A percentile compares a stretch with the other conserved stretches of the same genome.
These are phyloP conservation scores for Thereva nobilitata DNA, from an alignment of 2,888 invertebrate genomes.

Conservation along the genomic window DNA sequence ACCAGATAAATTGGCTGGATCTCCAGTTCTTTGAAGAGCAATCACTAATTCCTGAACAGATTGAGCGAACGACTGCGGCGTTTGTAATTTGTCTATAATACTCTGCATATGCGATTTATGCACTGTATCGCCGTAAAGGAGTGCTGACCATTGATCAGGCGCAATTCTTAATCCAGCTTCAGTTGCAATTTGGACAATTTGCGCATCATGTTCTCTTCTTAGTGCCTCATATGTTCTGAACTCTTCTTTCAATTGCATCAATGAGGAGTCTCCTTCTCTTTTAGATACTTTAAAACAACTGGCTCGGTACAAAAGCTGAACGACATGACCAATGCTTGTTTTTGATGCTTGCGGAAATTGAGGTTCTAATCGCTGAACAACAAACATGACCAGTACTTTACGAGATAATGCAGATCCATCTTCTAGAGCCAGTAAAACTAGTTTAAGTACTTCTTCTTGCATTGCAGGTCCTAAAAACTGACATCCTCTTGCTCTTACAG, in stretches of 20 bases:
- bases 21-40: slow-evolving; percentile 83
- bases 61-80: slow-evolving; percentile 88
- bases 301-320: slow-evolving; percentile 95
- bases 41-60: slow-evolving; percentile 90
- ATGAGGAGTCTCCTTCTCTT: slow-evolving; percentile 92
- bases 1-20: slow-evolving; percentile 79
- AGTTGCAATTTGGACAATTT: slow-evolving; percentile 97
- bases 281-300: slow-evolving; percentile 99
- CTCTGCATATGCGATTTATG: slow-evolving; percentile 98
- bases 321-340: slow-evolving; percentile 98
- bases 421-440: slow-evolving; percentile 91
- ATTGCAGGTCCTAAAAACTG: slow-evolving; percentile 98
- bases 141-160: slow-evolving; percentile 97
- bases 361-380: slow-evolving; percentile 93
- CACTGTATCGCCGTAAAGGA: slow-evolving; percentile 91
- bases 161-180: slow-evolving; percentile 96
- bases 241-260: slow-evolving; percentile 98
- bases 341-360: slow-evolving; percentile 97
- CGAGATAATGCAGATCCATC: slow-evolving; percentile 93
- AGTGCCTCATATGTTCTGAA: slow-evolving; percentile 93
- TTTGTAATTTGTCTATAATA: slow-evolving; percentile 87
- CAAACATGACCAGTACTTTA: slow-evolving; percentile 97
- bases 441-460: slow-evolving; percentile 97
- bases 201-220: slow-evolving; percentile 94
- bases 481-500: slow-evolving; percentile 93